Conservation (phyloP, 2,113 vertebrate genomes). For the Trinectes maculatus region DNA sequence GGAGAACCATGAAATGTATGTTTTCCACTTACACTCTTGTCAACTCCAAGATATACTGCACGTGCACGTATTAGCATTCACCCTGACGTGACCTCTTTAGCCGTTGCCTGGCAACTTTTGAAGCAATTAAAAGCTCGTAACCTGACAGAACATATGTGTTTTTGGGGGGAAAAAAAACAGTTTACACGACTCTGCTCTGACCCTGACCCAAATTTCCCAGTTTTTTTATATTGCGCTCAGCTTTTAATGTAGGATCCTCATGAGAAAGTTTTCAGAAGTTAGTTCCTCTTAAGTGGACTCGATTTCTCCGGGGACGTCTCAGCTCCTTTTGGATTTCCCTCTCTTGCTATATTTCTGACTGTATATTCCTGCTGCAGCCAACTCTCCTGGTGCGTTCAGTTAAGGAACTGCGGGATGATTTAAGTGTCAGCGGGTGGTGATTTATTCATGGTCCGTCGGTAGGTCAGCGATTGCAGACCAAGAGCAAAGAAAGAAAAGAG, state of each 20-base stretch:
- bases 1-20: background rate
- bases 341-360: slow-evolving; percentile 52
- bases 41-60: slow-evolving; percentile 18
- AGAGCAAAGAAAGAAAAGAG: slow-evolving; percentile 42
- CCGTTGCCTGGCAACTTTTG: slow-evolving; percentile 60
- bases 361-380: slow-evolving; percentile 20
- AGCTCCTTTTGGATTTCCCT: slow-evolving; percentile 41
- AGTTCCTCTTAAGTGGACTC: slow-evolving; percentile 55
- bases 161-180: slow-evolving; percentile 25
- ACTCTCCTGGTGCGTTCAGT: slow-evolving; percentile 28
- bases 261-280: slow-evolving; percentile 55
- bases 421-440: slow-evolving; percentile 58
- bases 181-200: slow-evolving; percentile 48
- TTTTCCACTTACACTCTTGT: slow-evolving; percentile 1
- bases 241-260: slow-evolving; percentile 55
- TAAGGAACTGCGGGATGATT: slow-evolving; percentile 53
- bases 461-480: slow-evolving; percentile 53
- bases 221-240: slow-evolving; percentile 21
- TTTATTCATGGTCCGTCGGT: slow-evolving; percentile 66
- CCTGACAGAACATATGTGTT: slow-evolving; percentile 40
- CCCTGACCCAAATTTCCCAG: slow-evolving; percentile 55
- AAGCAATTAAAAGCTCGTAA: slow-evolving; percentile 53
- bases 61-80: slow-evolving; percentile 13
- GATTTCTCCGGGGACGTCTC: slow-evolving; percentile 51
- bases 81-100: slow-evolving; percentile 31